Percentiles rank a stretch among this genome's conserved stretches.
phyloP scores from a whole-genome alignment of 2,113 vertebrate species.

The Ophiodon elongatus region DNA sequence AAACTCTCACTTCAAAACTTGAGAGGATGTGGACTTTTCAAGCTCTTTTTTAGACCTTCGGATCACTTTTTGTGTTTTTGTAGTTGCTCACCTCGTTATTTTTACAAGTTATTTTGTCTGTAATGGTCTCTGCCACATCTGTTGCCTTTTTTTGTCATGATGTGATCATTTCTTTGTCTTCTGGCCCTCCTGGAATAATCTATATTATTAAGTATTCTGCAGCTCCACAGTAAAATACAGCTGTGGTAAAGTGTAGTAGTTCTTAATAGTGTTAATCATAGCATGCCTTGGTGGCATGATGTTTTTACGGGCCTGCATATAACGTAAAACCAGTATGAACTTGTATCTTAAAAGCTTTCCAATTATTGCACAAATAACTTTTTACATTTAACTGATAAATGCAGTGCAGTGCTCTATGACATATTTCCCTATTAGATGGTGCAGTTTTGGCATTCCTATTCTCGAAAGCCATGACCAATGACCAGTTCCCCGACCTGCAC shows the following conservation, averaged over 20 bases:
- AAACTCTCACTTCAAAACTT: constrained; percentile 45
- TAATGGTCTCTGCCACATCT: neutral
- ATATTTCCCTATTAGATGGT: neutral
- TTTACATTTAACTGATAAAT: neutral
- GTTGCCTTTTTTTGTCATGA: neutral
- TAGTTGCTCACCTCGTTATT: neutral
- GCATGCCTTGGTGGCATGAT: neutral
- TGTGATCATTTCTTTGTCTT: neutral
- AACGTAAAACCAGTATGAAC: neutral
- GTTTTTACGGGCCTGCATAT: too few relatives aligned
- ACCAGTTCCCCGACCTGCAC: neutral
- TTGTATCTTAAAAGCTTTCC: neutral
- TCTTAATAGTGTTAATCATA: neutral
- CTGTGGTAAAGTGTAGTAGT: neutral
- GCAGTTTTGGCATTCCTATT: neutral
- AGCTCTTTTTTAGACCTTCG: neutral
- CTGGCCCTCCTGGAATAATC: neutral
- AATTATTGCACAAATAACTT: neutral
- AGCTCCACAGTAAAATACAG: neutral
- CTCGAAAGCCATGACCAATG: neutral
- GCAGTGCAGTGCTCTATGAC: neutral
- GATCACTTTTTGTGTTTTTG: constrained; percentile 2
- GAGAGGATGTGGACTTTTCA: constrained; percentile 25
- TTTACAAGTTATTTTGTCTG: neutral
- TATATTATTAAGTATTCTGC: neutral